Base-by-base conservation (phyloP, 2,888 invertebrate genomes). In the Philonicus albiceps region DNA sequence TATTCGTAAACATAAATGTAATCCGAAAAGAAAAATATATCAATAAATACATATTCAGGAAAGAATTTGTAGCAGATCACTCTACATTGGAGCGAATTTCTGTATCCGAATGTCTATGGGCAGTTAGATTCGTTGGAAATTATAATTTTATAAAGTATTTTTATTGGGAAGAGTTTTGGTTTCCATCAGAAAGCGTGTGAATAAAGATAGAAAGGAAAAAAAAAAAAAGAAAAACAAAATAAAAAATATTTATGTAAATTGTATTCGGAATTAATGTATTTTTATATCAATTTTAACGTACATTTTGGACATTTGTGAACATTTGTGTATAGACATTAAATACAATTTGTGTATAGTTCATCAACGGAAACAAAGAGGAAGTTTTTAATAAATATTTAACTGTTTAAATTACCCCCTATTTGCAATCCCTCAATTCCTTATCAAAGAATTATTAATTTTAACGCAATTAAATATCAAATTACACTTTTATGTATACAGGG, bases 181-280 rank as follows among this genome's bases (percentile, higher is more conserved):
- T 81, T 81, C 81, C 49, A 81, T 55, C 27, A 55, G 34, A 34
- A 37, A 55, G 31, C 27, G 22, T 55, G 64, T 27, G 55, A 49
- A 43, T 49, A 80, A 80, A 31, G 16, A 80, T 49, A 30, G 27
- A 49, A 80, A 81, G 64, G 53, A 55, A 37, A 37, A 37, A 7
- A 55, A n/a, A n/a, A n/a, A n/a, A n/a, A n/a, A n/a, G n/a, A n/a
- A n/a, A n/a, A n/a, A n/a, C n/a, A n/a, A n/a, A n/a, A n/a, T n/a
- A n/a, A n/a, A n/a, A 64, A 31, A 81, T 81, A 81, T 81, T 81
- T 81, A 81, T 55, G 81, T 81, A 81, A 81, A 81, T 81, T 81
- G 34, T 81, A 81, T 81, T 81, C 81, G 34, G 64, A 81, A 81
- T 64, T 81, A 53, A 81, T 81, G 81, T 81, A 81, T 81, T 81